phyloP scores from a whole-genome alignment of 2,888 invertebrate genomes.

The Tenthredo distinguenda region DNA sequence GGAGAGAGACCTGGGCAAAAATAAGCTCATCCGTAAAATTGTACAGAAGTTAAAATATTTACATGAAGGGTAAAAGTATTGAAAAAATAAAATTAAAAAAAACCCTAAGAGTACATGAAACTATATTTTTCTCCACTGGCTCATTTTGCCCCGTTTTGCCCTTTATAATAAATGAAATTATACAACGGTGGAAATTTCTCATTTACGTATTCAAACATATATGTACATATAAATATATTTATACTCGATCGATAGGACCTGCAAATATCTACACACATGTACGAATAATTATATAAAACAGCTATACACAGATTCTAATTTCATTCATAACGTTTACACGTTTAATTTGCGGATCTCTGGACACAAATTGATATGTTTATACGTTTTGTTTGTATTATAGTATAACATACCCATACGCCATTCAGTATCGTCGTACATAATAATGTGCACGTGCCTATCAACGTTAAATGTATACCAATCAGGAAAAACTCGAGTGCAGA shows the following conservation, averaged over 20 bases:
- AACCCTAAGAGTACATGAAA: neutral
- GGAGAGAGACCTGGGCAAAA: too few species aligned
- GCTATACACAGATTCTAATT: neutral
- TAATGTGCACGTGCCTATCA: neutral
- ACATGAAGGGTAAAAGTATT: neutral
- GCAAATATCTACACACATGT: neutral
- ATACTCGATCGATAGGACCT: neutral
- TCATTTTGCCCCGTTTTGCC: too few species aligned
- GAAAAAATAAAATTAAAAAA: neutral
- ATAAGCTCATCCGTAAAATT: too few species aligned
- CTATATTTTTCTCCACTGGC: too few species aligned
- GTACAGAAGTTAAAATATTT: neutral
- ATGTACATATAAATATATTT: too few species aligned
- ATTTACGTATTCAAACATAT: too few species aligned
- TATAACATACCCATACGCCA: neutral
- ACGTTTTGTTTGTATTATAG: constrained; percentile 1
- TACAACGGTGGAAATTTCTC: too few species aligned
- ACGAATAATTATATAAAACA: neutral
- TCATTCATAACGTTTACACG: neutral
- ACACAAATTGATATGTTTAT: neutral
- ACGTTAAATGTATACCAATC: neutral
- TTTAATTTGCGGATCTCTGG: constrained; percentile 18
- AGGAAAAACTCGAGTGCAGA: too few species aligned
- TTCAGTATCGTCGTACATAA: neutral
- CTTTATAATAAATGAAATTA: too few species aligned